Conservation (phyloP, 2,888 invertebrate genomes). For the Erebia epiphron region DNA sequence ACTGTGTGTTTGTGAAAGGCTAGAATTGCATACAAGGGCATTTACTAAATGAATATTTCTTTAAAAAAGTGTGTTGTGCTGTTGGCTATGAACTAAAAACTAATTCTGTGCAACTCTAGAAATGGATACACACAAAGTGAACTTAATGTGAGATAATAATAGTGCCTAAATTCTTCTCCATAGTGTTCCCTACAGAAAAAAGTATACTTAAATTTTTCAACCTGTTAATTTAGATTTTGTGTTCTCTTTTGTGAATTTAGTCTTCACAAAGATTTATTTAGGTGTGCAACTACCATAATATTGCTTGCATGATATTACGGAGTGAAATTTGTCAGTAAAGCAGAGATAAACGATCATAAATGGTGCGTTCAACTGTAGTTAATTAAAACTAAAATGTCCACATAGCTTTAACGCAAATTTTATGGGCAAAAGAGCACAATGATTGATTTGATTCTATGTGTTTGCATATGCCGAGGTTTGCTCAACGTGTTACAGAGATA, state of each 20-base stretch:
- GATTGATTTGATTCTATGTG: slow-evolving; percentile 38
- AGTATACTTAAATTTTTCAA: not conserved
- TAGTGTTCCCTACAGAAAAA: not conserved
- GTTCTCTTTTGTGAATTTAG: not conserved
- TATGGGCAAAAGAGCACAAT: slow-evolving; percentile 70
- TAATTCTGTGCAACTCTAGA: not conserved
- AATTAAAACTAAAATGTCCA: slow-evolving; percentile 73
- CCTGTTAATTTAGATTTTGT: not conserved
- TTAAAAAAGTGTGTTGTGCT: not conserved
- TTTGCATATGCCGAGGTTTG: slow-evolving; percentile 61
- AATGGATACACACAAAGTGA: not conserved
- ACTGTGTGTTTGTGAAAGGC: not conserved
- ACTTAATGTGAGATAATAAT: not conserved
- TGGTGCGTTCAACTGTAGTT: slow-evolving; percentile 82
- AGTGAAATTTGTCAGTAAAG: slow-evolving; percentile 53
- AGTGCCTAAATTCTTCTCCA: not conserved
- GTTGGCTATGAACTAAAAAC: not conserved
- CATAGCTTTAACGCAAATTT: slow-evolving; percentile 73
- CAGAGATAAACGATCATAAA: slow-evolving; percentile 59
- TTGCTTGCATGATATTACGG: slow-evolving; percentile 70
- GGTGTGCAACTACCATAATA: slow-evolving; percentile 43
- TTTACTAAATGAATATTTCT: not conserved
- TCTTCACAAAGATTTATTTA: not conserved
- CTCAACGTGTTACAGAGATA: slow-evolving; percentile 57
- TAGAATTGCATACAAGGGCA: not conserved